phyloP scores from a whole-genome alignment of 2,888 invertebrate species.

The Aquatica leii region DNA sequence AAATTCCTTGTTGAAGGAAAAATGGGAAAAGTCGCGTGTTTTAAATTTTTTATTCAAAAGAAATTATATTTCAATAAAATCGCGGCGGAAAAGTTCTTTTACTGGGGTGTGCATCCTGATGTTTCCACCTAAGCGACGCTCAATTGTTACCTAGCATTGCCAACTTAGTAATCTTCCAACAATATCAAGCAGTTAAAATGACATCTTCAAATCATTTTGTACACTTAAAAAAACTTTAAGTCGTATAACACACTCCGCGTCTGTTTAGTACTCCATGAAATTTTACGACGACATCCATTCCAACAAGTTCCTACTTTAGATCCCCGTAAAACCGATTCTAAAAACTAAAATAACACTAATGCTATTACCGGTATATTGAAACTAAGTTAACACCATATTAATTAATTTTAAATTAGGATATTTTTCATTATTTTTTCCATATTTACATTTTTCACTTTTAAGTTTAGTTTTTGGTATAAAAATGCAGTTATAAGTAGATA shows the following conservation, averaged over 20 bases:
- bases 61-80: too few species aligned
- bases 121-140: constrained; percentile 13
- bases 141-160: constrained; percentile 18
- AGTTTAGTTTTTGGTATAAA: too few species aligned
- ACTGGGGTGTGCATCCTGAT: neutral
- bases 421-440: neutral
- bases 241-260: constrained; percentile 51
- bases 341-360: constrained; percentile 47
- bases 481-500: too few species aligned
- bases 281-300: constrained; percentile 56
- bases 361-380: constrained; percentile 40
- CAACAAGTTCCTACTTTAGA: constrained; percentile 55
- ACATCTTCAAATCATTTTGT: constrained; percentile 51
- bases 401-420: constrained; percentile 20
- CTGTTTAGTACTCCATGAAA: constrained; percentile 58
- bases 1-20: too few species aligned
- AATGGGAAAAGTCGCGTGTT: too few species aligned
- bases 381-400: constrained; percentile 24
- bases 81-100: constrained; percentile 8
- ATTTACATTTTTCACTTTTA: neutral
- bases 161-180: constrained; percentile 24
- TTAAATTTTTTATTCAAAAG: too few species aligned
- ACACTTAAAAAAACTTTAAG: constrained; percentile 39
- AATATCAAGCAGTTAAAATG: constrained; percentile 49
- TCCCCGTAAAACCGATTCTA: constrained; percentile 49